Base-by-base conservation (phyloP, 2,888 invertebrate species). In the Odiellus spinosus region DNA sequence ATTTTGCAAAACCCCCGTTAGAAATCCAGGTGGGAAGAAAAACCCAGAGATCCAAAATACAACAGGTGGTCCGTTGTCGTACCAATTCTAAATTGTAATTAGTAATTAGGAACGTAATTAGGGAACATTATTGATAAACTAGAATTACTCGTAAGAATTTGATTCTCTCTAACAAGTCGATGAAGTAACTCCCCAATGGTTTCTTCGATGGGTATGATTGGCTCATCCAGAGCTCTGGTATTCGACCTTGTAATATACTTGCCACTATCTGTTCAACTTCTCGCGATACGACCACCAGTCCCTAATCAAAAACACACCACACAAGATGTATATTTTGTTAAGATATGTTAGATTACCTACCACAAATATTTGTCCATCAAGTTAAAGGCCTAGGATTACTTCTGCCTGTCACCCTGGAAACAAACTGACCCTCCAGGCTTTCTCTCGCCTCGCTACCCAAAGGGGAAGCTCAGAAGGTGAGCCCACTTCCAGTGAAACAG, bases 251-350 rank as follows among this genome's bases (percentile, higher is more conserved):
- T 52, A 87, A 71, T 60, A 91, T 82, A 55, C 85, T 82, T 43
- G 77, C 75, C 49, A 81, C 75, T 15, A 91, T 83, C 62, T 84
- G 82, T 62, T 91, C 91, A 43, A 90, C 75, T 55, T 81, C 78
- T 42, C 79, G 72, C 3, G 83, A 86, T 76, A 91, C 78, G 0
- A 87, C 82, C 55, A 90, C 83, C 40, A 83, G 68, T 56, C 90
- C 90, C 85, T 53, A 12, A 40, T 44, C 17, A 44, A 3, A 12
- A 17, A 15, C 10, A 40, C 3, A 44, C n/a, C 12, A 4, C 17
- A 38, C 35, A 14, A 43, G 12, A 18, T 15, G n/a, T n/a, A n/a
- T n/a, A n/a, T n/a, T n/a, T n/a, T n/a, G n/a, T n/a, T n/a, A n/a
- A n/a, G n/a, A n/a, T n/a, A n/a, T n/a, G n/a, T n/a, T n/a, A n/a